Evolutionary conservation across 2,113 vertebrate genomes (phyloP), one percentile per base, ranked within the genome.

Genomic region (Pluvialis apricaria): DNA sequence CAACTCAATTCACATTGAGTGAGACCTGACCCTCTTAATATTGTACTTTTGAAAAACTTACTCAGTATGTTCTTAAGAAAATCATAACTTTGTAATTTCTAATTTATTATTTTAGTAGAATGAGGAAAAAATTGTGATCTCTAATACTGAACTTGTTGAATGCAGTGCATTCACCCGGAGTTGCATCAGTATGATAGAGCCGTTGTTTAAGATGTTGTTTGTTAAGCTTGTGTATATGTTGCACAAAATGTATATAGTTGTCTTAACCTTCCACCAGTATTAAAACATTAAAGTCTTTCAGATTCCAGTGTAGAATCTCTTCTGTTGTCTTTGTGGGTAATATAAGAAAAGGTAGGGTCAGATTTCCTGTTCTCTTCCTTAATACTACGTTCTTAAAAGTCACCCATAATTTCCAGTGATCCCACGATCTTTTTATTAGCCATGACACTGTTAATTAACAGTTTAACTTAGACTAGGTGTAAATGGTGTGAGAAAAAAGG

Each of bases 201-300:
- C 77, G 6, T 36, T 11, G 4, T 55, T 65, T 45, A 66, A 73
- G 51, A 83, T 32, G 55, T 20, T 18, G 7, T 57, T 29, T 40
- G 61, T 64, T 58, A 85, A 88, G 65, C 40, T 22, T 29, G 31
- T 65, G 49, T 80, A 19, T 24, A 15, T 44, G 18, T 85, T 92
- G 64, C 54, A 76, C 36, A 90, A 80, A 93, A 73, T 86, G 78
- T 94, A 89, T 54, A 92, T 70, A 95, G 49, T 68, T 93, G 70
- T 73, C 88, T 82, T 73, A 81, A 69, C 65, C 28, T 83, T 93
- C 32, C 66, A 66, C 51, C 21, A 68, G 10, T 84, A 79, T 83
- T 90, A 68, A 95, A 97, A 79, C 34, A 88, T 90, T 61, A 42
- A 55, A 76, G 36, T 38, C 61, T 76, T 80, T 64, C 77, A 65